These are phyloP conservation scores for Acleris cristana DNA, from an alignment of 2,888 invertebrate genomes.

Conservation along the genomic window DNA sequence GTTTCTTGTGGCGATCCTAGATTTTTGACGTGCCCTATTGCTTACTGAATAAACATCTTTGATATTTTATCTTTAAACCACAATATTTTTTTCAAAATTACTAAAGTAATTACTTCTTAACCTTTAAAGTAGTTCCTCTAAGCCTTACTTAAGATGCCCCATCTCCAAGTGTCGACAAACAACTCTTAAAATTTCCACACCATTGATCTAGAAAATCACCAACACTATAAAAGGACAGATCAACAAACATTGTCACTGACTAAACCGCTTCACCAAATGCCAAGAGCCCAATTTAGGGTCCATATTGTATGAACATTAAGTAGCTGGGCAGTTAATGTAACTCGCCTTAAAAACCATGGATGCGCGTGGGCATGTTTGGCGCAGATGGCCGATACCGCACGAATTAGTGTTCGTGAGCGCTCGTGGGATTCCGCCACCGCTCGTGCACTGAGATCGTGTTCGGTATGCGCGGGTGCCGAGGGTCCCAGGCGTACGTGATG, in stretches of 20 bases:
- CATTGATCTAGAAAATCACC: not conserved
- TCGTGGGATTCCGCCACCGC: constrained; percentile 16
- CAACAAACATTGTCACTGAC: constrained; percentile 1
- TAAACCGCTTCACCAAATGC: not conserved
- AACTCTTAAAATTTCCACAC: not conserved
- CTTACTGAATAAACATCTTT: too few relatives aligned
- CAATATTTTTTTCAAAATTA: too few relatives aligned
- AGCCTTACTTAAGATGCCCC: not conserved
- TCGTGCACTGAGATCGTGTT: constrained; percentile 14
- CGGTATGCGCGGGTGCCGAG: constrained; percentile 2
- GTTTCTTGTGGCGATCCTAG: too few relatives aligned
- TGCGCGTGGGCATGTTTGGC: constrained; percentile 36
- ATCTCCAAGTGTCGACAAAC: not conserved
- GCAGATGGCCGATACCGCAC: constrained; percentile 45
- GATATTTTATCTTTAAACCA: too few relatives aligned
- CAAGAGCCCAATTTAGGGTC: too few relatives aligned
- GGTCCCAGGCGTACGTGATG: not conserved
- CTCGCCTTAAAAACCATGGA: constrained; percentile 14
- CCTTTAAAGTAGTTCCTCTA: not conserved
- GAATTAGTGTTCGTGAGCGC: constrained; percentile 34
- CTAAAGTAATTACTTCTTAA: too few relatives aligned
- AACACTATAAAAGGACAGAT: not conserved
- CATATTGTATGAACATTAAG: too few relatives aligned
- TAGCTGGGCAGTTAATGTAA: not conserved
- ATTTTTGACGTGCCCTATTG: too few relatives aligned